Conservation (phyloP, 2,888 invertebrate genomes). For the Sussaba pulchella region DNA sequence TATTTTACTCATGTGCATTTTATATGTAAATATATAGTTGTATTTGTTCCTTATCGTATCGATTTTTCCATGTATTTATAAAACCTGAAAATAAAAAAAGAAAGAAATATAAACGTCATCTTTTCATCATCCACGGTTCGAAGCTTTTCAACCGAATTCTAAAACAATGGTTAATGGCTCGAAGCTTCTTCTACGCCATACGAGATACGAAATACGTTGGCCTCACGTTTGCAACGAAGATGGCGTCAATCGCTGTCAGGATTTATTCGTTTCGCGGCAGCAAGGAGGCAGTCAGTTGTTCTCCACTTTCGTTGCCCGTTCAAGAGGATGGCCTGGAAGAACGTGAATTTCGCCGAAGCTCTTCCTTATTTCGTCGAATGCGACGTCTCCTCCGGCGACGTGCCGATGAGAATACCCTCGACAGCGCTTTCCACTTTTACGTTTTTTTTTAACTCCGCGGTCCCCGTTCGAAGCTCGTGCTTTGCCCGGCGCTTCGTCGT, state of each 20-base stretch:
- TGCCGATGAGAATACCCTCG: constrained; percentile 49
- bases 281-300: background rate
- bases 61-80: too few relatives aligned
- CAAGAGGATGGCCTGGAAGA: background rate
- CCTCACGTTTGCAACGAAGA: constrained; percentile 31
- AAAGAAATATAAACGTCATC: too few relatives aligned
- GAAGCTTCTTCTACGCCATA: too few relatives aligned
- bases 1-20: too few relatives aligned
- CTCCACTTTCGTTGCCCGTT: background rate
- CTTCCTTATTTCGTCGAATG: constrained; percentile 30
- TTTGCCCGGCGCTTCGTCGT: constrained; percentile 41
- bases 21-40: too few relatives aligned
- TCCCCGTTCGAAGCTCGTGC: constrained; percentile 8
- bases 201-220: constrained; percentile 22
- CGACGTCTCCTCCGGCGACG: constrained; percentile 37
- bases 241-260: constrained; percentile 51
- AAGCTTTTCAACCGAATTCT: too few relatives aligned
- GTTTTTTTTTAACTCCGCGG: constrained; percentile 25
- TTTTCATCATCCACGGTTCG: too few relatives aligned
- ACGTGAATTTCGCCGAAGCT: constrained; percentile 26
- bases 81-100: too few relatives aligned
- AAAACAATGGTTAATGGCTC: too few relatives aligned
- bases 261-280: constrained; percentile 58
- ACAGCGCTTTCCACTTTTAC: constrained; percentile 54
- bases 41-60: too few relatives aligned